A percentile compares a stretch with the other conserved stretches of the same genome.
Conservation (phyloP, 2,113 vertebrate genomes). For the Geococcyx californianus region DNA sequence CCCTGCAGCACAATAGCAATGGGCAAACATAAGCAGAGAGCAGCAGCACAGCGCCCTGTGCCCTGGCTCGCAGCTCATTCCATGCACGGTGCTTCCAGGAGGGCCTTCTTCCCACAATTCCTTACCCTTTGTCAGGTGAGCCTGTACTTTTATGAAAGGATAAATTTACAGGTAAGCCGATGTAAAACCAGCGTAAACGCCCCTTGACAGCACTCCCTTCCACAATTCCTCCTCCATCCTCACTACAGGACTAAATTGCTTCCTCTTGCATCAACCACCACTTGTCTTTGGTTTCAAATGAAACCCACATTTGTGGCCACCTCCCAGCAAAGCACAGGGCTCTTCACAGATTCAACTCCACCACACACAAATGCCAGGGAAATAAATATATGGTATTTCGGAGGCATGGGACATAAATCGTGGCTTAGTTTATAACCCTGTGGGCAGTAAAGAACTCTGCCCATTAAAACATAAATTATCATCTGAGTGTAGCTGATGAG, state of each 20-base stretch:
- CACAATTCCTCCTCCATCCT: not conserved
- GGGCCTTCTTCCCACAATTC: not conserved
- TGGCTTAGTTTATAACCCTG: slow-evolving; percentile 19
- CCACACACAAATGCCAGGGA: slow-evolving; percentile 8
- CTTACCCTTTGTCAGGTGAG: not conserved
- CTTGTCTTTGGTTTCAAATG: not conserved
- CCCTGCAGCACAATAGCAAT: not conserved
- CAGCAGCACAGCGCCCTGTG: not conserved
- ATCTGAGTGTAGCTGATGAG: not conserved
- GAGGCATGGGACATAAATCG: not conserved
- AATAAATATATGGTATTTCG: slow-evolving; percentile 50
- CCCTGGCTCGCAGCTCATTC: not conserved
- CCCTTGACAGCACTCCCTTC: not conserved
- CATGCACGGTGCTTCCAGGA: not conserved
- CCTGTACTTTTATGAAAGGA: not conserved
- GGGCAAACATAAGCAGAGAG: not conserved
- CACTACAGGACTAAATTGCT: not conserved
- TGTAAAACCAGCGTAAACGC: not conserved
- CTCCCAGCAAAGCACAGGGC: not conserved
- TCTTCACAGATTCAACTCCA: slow-evolving; percentile 51
- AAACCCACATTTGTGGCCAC: not conserved
- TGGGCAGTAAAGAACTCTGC: slow-evolving; percentile 26
- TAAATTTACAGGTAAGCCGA: not conserved
- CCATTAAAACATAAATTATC: slow-evolving; percentile 58
- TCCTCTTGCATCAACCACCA: not conserved